Percentiles rank a stretch among this genome's conserved stretches.
Conservation (phyloP, 2,888 invertebrate genomes). For the Gnatocerus cornutus region DNA sequence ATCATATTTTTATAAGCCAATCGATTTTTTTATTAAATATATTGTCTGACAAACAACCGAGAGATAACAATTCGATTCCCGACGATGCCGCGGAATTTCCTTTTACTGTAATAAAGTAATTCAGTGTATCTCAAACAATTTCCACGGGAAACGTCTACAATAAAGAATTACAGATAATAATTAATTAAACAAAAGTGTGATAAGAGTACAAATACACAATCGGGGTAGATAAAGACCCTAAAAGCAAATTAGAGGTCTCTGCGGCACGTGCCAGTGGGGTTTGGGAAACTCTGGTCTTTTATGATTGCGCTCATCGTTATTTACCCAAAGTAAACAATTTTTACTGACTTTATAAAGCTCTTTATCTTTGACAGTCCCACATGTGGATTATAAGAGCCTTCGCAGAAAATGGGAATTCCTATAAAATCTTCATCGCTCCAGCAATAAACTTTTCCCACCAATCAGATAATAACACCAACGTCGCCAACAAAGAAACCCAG, state of each 20-base stretch:
- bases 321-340: constrained; percentile 10
- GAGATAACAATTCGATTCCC: background rate
- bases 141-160: too few relatives aligned
- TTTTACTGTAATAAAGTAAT: background rate
- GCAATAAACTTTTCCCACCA: constrained; percentile 24
- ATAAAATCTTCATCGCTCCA: constrained; percentile 10
- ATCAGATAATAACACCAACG: constrained; percentile 35
- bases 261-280: background rate
- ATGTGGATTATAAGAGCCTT: background rate
- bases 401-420: background rate
- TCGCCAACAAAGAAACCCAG: constrained; percentile 32
- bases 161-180: too few relatives aligned
- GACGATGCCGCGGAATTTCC: background rate
- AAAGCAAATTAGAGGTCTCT: background rate
- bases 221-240: too few relatives aligned
- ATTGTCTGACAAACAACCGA: background rate
- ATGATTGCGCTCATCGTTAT: constrained; percentile 11
- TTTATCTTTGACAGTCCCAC: constrained; percentile 18
- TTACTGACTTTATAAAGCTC: constrained; percentile 14
- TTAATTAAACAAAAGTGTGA: too few relatives aligned
- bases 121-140: too few relatives aligned
- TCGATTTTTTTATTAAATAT: constrained; percentile 2
- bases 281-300: constrained; percentile 1
- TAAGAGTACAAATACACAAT: too few relatives aligned
- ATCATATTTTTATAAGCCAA: background rate